A percentile compares a stretch with the other conserved stretches of the same genome.
Evolutionary conservation across 1,140 invertebrate species (phyloP).

Genomic region (Drosophila serrata): DNA sequence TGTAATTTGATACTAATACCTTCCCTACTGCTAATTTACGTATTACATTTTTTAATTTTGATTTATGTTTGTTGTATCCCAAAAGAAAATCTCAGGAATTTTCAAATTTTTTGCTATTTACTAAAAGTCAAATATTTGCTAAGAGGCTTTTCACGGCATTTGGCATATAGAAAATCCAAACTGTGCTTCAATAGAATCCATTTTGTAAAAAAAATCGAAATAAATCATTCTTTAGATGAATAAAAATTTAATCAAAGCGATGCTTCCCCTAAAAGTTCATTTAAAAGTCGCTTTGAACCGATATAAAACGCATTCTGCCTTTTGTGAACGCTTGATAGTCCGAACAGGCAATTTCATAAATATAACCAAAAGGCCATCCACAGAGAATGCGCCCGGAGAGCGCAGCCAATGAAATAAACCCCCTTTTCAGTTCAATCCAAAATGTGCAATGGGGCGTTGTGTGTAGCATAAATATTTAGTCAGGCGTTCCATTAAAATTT

Average conservation of each 20-base stretch:
- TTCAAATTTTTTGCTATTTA: background rate
- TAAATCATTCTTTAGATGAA: background rate
- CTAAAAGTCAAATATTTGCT: constrained; percentile 9
- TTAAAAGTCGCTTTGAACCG: constrained; percentile 39
- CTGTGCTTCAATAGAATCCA: constrained; percentile 1
- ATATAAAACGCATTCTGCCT: constrained; percentile 17
- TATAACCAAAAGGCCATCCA: constrained; percentile 38
- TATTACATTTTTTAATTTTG: background rate
- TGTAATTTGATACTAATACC: too few relatives aligned
- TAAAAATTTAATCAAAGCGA: background rate
- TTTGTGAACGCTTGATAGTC: constrained; percentile 16
- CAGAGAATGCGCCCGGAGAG: constrained; percentile 11
- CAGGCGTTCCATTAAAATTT: constrained; percentile 74
- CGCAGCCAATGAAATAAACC: constrained; percentile 25
- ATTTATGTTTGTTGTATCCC: background rate
- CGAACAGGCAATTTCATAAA: constrained; percentile 40
- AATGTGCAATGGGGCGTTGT: constrained; percentile 73
- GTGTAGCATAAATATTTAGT: constrained; percentile 78
- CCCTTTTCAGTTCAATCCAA: background rate
- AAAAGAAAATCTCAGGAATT: background rate
- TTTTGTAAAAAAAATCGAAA: background rate
- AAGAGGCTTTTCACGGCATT: constrained; percentile 8
- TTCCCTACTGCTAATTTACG: background rate
- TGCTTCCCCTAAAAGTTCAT: constrained; percentile 41
- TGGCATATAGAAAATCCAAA: background rate